phyloP scores from a whole-genome alignment of 2,797 vertebrate species.

The Chloroceryle amazona region DNA sequence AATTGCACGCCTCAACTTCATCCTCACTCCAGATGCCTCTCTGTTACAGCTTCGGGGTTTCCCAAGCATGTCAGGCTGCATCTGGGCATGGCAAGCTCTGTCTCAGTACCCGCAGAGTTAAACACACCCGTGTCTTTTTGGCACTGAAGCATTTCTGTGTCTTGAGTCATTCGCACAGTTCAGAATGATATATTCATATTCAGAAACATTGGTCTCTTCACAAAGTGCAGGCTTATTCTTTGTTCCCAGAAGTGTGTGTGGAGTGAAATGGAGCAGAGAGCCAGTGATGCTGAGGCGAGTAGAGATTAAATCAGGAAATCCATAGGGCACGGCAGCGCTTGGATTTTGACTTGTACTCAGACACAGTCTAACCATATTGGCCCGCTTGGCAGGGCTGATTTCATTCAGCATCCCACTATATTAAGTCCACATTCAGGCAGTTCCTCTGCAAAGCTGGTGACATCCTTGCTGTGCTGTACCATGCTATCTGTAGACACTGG shows the following conservation, averaged over 20 bases:
- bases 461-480: neutral
- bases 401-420: neutral
- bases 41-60: neutral
- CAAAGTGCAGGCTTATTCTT: neutral
- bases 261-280: neutral
- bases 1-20: neutral
- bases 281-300: neutral
- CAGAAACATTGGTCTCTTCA: neutral
- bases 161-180: neutral
- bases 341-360: neutral
- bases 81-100: neutral
- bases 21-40: neutral
- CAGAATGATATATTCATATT: no score
- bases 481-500: neutral
- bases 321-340: neutral
- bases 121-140: neutral
- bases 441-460: neutral
- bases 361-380: neutral
- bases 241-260: neutral
- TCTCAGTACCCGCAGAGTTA: neutral
- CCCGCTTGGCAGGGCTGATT: neutral
- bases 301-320: neutral
- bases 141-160: neutral
- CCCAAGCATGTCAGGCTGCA: neutral
- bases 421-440: neutral